A percentile compares a stretch with the other conserved stretches of the same genome.
Evolutionary conservation across 2,888 invertebrate species (phyloP).

Genomic region (Plagodis dolabraria): DNA sequence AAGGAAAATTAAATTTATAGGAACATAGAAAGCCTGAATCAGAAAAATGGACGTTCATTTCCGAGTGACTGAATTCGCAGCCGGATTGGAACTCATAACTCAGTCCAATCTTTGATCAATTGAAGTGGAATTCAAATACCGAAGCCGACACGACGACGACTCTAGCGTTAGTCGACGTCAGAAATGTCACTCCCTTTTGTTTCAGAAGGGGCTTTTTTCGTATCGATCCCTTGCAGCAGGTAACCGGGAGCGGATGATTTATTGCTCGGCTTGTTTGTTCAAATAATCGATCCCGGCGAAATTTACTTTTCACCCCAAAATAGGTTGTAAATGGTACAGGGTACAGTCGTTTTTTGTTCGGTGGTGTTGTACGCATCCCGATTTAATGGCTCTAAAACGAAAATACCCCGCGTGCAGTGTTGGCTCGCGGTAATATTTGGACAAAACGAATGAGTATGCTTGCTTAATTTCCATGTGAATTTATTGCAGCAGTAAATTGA

Average conservation of each 20-base stretch:
- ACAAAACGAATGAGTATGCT: slow-evolving; percentile 60
- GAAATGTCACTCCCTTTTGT: slow-evolving; percentile 78
- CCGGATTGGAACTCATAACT: slow-evolving; percentile 35
- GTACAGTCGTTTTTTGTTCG: slow-evolving; percentile 48
- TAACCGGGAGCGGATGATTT: slow-evolving; percentile 81
- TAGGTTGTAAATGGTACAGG: slow-evolving; percentile 39
- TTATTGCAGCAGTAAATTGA: slow-evolving; percentile 64
- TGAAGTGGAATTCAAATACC: slow-evolving; percentile 44
- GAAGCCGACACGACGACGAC: slow-evolving; percentile 38
- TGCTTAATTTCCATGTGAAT: slow-evolving; percentile 68
- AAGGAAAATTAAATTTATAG: slow-evolving; percentile 9
- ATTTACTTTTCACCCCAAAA: slow-evolving; percentile 47
- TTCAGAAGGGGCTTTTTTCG: slow-evolving; percentile 71
- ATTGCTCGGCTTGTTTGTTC: slow-evolving; percentile 80
- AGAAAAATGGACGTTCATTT: slow-evolving; percentile 36
- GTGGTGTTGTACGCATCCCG: slow-evolving; percentile 55
- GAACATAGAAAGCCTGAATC: slow-evolving; percentile 19
- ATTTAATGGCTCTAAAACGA: slow-evolving; percentile 71
- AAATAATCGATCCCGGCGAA: slow-evolving; percentile 77
- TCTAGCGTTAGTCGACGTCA: slow-evolving; percentile 49
- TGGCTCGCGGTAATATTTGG: slow-evolving; percentile 69
- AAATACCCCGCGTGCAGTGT: slow-evolving; percentile 65
- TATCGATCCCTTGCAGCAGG: slow-evolving; percentile 80
- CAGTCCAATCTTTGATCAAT: slow-evolving; percentile 44
- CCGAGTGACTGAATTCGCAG: slow-evolving; percentile 32